Evolutionary conservation across 2,888 invertebrate species (phyloP).

Genomic region (Herminia tarsipennalis): DNA sequence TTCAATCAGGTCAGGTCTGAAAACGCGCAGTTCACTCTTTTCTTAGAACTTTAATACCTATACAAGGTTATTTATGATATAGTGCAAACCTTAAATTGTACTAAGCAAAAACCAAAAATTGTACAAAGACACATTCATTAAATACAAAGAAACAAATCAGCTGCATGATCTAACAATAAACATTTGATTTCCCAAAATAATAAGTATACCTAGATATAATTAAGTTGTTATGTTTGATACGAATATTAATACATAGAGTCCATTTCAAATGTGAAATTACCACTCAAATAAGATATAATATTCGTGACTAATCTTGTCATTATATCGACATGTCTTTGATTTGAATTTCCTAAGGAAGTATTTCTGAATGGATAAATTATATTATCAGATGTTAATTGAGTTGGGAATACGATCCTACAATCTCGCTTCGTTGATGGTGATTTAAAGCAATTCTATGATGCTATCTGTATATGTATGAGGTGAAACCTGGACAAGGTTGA

Average conservation of each 20-base stretch:
- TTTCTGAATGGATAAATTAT: conserved; percentile 2
- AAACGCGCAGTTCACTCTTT: no score
- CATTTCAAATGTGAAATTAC: conserved; percentile 13
- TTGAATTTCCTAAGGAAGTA: conserved; percentile 1
- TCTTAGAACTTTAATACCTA: no score
- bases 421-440: neutral
- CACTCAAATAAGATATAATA: conserved; percentile 10
- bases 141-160: no score
- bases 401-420: conserved; percentile 3
- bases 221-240: conserved; percentile 19
- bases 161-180: conserved; percentile 21
- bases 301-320: conserved; percentile 30
- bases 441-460: neutral
- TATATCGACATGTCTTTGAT: conserved; percentile 9
- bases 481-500: no score
- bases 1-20: no score
- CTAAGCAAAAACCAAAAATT: no score
- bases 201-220: no score
- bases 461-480: no score
- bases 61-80: no score
- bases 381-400: conserved; percentile 4
- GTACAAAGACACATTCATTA: no score
- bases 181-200: conserved; percentile 13
- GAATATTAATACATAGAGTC: conserved; percentile 13
- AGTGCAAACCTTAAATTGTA: no score